A percentile compares a stretch with the other conserved stretches of the same genome.
These are phyloP conservation scores for Thera obeliscata DNA, from an alignment of 2,888 invertebrate species.

Conservation along the genomic window DNA sequence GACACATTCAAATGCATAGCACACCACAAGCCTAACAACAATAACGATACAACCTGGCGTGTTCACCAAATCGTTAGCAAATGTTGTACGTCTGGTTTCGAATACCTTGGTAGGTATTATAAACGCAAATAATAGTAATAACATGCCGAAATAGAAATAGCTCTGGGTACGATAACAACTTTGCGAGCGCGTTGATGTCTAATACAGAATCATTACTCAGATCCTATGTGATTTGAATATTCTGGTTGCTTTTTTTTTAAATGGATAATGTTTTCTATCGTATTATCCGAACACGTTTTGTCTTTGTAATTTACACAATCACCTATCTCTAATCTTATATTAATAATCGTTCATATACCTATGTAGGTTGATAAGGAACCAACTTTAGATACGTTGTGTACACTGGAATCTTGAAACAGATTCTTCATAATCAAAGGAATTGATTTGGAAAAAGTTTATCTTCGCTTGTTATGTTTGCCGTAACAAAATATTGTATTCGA, in stretches of 20 bases:
- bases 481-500: too few species aligned
- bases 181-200: slow-evolving; percentile 40
- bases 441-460: background rate
- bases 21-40: slow-evolving; percentile 31
- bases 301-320: slow-evolving; percentile 7
- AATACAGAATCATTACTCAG: slow-evolving; percentile 12
- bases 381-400: slow-evolving; percentile 15
- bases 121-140: slow-evolving; percentile 19
- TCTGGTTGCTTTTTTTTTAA: background rate
- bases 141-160: slow-evolving; percentile 18
- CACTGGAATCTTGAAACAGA: slow-evolving; percentile 6
- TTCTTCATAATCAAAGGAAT: slow-evolving; percentile 1
- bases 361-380: slow-evolving; percentile 28
- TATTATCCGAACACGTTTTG: slow-evolving; percentile 6
- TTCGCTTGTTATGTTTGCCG: background rate
- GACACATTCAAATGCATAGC: slow-evolving; percentile 64
- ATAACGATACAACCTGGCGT: slow-evolving; percentile 26
- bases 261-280: background rate
- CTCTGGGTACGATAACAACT: slow-evolving; percentile 1
- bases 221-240: background rate
- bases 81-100: slow-evolving; percentile 24
- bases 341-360: slow-evolving; percentile 18
- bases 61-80: slow-evolving; percentile 43
- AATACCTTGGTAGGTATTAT: slow-evolving; percentile 9
- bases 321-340: slow-evolving; percentile 16